Base-by-base conservation (phyloP, 2,797 vertebrate species). In the Prunella strophiata region DNA sequence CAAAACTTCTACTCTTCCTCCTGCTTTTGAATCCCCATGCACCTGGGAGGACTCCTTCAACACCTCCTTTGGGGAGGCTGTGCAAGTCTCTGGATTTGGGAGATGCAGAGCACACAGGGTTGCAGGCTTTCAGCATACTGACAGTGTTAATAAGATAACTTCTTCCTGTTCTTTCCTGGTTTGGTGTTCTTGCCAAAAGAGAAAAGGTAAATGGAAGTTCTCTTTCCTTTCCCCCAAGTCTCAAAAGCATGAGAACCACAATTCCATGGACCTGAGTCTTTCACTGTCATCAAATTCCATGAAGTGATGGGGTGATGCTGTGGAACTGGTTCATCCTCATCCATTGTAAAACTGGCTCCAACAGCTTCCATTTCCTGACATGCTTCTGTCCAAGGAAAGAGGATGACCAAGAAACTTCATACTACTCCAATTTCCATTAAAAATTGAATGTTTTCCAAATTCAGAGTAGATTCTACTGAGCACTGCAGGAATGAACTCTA, bases 61-160 rank as follows among this genome's bases (percentile, higher is more conserved):
- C 9, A 18, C 4, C n/a, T 65, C 55, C 25, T 16, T 18, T 52
- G 32, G 48, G 48, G 54, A 76, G 18, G 5, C 32, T 36, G 27
- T 15, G 11, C n/a, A 52, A 76, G 7, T 11, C 36, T 14, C 26
- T 34, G 21, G 18, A n/a, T 52, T 22, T 79, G 40, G n/a, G 30
- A 76, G 29, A 61, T 14, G 9, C 18, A 89, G 23, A 58, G 16
- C 48, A 79, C 2, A 40, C 18, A 34, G 63, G 45, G 23, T 2
- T 47, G 11, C 38, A 89, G 36, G n/a, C 5, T 70, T 82, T 70
- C 65, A 87, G n/a, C 27, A 40, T 17, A 23, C 5, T 16, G 29
- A 19, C 16, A 48, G 16, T 1, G 0, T 11, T 20, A 63, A 19
- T 23, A 43, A n/a, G 8, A 2, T 2, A 77, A 51, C 4, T 32